Evolutionary conservation across 2,797 vertebrate species (phyloP).

Genomic region (Sarcoramphus papa): DNA sequence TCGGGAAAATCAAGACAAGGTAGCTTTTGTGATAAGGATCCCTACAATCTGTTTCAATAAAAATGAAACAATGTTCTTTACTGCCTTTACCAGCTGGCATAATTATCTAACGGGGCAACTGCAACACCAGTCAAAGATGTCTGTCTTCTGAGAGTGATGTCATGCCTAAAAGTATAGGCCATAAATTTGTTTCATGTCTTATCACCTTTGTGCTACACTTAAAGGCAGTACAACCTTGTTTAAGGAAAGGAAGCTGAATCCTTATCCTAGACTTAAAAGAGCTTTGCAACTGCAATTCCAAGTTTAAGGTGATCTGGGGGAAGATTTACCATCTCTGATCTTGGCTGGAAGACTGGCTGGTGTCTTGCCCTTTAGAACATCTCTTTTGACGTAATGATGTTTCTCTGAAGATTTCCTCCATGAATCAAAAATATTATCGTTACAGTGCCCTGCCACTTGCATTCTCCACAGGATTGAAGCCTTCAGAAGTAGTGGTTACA

Average conservation of each 20-base stretch:
- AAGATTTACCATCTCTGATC: conserved; percentile 32
- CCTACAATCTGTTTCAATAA: neutral
- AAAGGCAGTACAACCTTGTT: conserved; percentile 12
- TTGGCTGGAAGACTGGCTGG: conserved; percentile 40
- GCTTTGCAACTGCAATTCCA: conserved; percentile 1
- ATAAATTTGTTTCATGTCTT: conserved; percentile 3
- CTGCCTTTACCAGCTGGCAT: neutral
- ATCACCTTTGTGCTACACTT: neutral
- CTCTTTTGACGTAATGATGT: neutral
- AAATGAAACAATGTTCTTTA: neutral
- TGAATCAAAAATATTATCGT: neutral
- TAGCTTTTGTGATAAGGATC: neutral
- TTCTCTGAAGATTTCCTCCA: neutral
- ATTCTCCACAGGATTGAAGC: neutral
- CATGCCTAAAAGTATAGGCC: conserved; percentile 2
- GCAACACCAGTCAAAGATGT: neutral
- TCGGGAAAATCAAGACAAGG: neutral
- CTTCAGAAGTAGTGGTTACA: neutral
- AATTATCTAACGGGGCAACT: neutral
- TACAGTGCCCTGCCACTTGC: neutral
- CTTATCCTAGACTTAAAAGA: conserved; percentile 25
- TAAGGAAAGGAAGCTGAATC: conserved; percentile 30
- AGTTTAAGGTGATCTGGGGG: conserved; percentile 16
- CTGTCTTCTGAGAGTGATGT: conserved; percentile 14
- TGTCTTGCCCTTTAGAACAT: conserved; percentile 42